These are phyloP conservation scores for Coilia nasus DNA, from an alignment of 2,797 vertebrate genomes.

Conservation along the genomic window DNA sequence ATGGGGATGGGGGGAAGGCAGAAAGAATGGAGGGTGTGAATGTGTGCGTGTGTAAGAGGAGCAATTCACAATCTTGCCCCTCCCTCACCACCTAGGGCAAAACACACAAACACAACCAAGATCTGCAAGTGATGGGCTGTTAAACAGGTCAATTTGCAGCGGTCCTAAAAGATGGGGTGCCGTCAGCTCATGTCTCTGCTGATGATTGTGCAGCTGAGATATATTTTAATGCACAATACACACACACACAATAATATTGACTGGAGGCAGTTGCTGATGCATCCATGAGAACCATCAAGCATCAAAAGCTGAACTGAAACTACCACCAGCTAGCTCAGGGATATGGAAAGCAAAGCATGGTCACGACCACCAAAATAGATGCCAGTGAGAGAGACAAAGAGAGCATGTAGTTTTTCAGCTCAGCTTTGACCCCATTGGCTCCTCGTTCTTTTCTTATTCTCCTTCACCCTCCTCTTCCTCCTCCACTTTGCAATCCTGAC, in stretches of 20 bases:
- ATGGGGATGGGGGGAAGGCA: not conserved
- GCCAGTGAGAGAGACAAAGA: not conserved
- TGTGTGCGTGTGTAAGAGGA: not conserved
- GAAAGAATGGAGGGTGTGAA: not conserved
- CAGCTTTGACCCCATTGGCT: slow-evolving; percentile 27
- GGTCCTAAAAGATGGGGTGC: not conserved
- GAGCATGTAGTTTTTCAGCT: not conserved
- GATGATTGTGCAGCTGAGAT: not conserved
- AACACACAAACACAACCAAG: not conserved
- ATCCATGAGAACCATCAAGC: not conserved
- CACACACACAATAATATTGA: not conserved
- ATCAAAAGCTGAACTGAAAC: not conserved
- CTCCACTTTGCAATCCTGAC: slow-evolving; percentile 56
- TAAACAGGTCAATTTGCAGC: not conserved
- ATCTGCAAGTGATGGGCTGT: not conserved
- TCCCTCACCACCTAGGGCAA: not conserved
- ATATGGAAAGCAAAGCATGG: not conserved
- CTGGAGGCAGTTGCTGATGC: not conserved
- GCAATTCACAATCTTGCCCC: not conserved
- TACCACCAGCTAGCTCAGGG: not conserved
- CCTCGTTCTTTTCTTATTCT: not conserved
- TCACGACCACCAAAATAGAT: slow-evolving; percentile 23
- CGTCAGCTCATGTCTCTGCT: not conserved
- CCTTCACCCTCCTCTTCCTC: slow-evolving; percentile 40
- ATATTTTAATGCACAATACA: not conserved